Base-by-base conservation (phyloP, 2,113 vertebrate species). In the Triplophysa rosa region DNA sequence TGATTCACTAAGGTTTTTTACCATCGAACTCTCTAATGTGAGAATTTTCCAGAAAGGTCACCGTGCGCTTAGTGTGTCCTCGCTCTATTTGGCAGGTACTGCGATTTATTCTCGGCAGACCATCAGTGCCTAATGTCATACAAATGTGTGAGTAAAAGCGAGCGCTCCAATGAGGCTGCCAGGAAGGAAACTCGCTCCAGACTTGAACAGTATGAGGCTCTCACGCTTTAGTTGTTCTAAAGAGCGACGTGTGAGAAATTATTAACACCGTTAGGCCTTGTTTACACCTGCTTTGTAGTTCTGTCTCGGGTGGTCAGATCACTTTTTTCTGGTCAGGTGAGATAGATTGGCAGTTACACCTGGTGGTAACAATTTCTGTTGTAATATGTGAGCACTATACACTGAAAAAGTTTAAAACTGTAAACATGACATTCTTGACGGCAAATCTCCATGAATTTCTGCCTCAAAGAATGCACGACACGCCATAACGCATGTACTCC, bases 11-110 rank as follows among this genome's bases (percentile, higher is more conserved):
- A 63, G 1, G 7, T 23, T 37, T 42, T 72, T 65, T 17, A 13
- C 75, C 8, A n/a, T 21, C 59, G 52, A 61, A 64, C 29, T 75
- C 67, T 84, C 75, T 37, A n/a, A 79, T 16, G 62, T 76, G 58
- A 14, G 33, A 71, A 24, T 33, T 67, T 59, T 40, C 61, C 23
- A 19, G 16, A 72, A 73, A 78, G 72, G 62, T 80, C 79, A 77
- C 21, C 2, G n/a, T 65, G 19, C 33, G 63, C 63, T 40, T 67
- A 61, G 42, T n/a, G 40, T 81, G 68, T n/a, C 21, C 67, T 45
- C 12, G 0, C 37, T 24, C 12, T 24, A 19, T 26, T 77, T 65
- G 62, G 14, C 63, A 80, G 40, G 40, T 33, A 64, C 47, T 54
- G 10, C 12, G 47, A 23, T 70, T 62, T 69, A 33, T 68, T 71